Base-by-base conservation (phyloP, 2,113 vertebrate species). In the Rousettus leschenaultii region DNA sequence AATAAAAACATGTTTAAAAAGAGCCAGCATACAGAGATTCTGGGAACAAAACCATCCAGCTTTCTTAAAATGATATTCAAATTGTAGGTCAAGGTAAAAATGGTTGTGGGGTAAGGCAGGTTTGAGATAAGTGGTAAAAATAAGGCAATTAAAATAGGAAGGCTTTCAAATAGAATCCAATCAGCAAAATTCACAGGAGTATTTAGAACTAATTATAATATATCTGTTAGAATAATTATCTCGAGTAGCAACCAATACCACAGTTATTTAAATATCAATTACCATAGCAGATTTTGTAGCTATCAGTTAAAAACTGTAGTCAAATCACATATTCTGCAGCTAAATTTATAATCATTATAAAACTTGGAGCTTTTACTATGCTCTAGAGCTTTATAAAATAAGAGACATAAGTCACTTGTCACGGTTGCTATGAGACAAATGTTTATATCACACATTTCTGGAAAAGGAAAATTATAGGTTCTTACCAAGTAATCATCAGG, bases 401-500 rank as follows among this genome's bases (percentile, higher is more conserved):
- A 95, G 65, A 80, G 80, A 82, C 70, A 45, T 9, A 96, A 95
- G 43, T 30, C 40, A 86, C 71, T 70, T 55, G 78, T 24, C 86
- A 73, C 26, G 66, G 55, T 83, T 86, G 79, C 89, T 91, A 80
- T 6, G 40, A 95, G 75, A 96, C 26, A 45, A 86, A 85, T n/a
- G 91, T 95, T 97, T 40, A 83, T 19, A 78, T 95, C 82, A 89
- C 26, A 86, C 63, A 80, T 95, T 97, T 92, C 94, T 86, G 26
- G n/a, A 98, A 88, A n/a, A 94, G 40, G 59, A 96, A 97, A 98
- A 97, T 38, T 51, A 87, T 7, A 97, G 95, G 59, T 45, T 97
- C 99, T 99, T 99, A 99, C 99, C 99, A 99, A 99, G 98, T 99
- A 99, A 98, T 99, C 99, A 92, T 99, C 99, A 51, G 99, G 99